phyloP scores from a whole-genome alignment of 2,888 invertebrate genomes.

The Cataglyphis cursor region DNA sequence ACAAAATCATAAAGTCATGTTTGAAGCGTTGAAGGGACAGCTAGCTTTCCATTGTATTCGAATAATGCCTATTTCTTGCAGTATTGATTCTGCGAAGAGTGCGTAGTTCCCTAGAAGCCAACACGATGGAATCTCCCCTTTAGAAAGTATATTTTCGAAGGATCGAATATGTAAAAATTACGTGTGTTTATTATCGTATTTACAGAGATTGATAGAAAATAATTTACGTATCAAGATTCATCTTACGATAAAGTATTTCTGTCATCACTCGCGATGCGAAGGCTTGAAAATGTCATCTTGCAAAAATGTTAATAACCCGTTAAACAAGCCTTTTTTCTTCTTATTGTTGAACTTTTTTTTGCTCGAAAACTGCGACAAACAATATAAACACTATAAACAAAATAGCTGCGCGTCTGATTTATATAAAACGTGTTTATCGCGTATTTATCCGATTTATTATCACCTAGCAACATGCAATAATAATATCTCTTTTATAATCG shows the following conservation, averaged over 20 bases:
- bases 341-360: neutral
- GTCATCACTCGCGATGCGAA: neutral
- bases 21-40: neutral
- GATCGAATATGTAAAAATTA: neutral
- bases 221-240: neutral
- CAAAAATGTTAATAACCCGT: neutral
- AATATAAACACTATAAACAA: no score
- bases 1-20: neutral
- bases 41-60: neutral
- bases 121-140: constrained; percentile 19
- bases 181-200: neutral
- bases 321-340: neutral
- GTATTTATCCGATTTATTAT: neutral
- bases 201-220: neutral
- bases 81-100: constrained; percentile 68
- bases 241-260: neutral
- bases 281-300: neutral
- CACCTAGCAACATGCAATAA: neutral
- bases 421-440: neutral
- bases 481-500: neutral
- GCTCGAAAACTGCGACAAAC: neutral
- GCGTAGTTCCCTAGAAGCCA: constrained; percentile 23
- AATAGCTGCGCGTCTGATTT: neutral
- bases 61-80: constrained; percentile 60
- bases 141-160: constrained; percentile 5